Percentiles rank a stretch among this genome's conserved stretches.
Conservation (phyloP, 2,113 vertebrate genomes). For the Lates calcarifer region DNA sequence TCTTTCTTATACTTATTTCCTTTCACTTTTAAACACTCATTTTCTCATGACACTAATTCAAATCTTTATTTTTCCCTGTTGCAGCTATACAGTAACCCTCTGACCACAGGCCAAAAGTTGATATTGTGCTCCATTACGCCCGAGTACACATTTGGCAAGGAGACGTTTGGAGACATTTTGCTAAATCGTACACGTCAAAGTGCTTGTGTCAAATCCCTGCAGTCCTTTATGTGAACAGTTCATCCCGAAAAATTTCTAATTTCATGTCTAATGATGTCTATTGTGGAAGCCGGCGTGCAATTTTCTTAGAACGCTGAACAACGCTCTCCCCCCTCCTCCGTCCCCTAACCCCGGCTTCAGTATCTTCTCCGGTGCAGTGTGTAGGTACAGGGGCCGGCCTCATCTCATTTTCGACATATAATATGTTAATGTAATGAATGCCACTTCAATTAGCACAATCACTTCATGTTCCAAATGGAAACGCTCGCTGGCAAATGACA, state of each 20-base stretch:
- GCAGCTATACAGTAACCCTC: background rate
- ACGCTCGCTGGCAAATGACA: constrained; percentile 70
- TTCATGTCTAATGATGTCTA: constrained; percentile 70
- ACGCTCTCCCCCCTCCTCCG: background rate
- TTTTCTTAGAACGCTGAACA: constrained; percentile 42
- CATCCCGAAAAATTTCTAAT: constrained; percentile 68
- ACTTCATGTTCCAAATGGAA: constrained; percentile 76
- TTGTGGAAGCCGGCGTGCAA: constrained; percentile 54
- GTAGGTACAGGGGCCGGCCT: constrained; percentile 58
- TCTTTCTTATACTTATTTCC: background rate
- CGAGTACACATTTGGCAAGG: constrained; percentile 32
- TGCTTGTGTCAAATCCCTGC: constrained; percentile 47
- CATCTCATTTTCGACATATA: constrained; percentile 61
- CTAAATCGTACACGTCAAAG: constrained; percentile 36
- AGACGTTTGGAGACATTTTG: constrained; percentile 39
- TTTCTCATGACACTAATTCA: constrained; percentile 8
- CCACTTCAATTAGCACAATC: constrained; percentile 82
- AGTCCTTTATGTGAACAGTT: constrained; percentile 59
- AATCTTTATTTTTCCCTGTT: background rate
- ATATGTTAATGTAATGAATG: constrained; percentile 77
- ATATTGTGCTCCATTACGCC: constrained; percentile 37
- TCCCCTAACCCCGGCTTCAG: background rate
- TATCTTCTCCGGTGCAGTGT: constrained; percentile 47
- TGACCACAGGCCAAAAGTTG: constrained; percentile 47
- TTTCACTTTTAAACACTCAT: background rate